Percentiles rank a stretch among this genome's conserved stretches.
Evolutionary conservation across 2,797 vertebrate genomes (phyloP).

Genomic region (Arctocebus calabarensis): DNA sequence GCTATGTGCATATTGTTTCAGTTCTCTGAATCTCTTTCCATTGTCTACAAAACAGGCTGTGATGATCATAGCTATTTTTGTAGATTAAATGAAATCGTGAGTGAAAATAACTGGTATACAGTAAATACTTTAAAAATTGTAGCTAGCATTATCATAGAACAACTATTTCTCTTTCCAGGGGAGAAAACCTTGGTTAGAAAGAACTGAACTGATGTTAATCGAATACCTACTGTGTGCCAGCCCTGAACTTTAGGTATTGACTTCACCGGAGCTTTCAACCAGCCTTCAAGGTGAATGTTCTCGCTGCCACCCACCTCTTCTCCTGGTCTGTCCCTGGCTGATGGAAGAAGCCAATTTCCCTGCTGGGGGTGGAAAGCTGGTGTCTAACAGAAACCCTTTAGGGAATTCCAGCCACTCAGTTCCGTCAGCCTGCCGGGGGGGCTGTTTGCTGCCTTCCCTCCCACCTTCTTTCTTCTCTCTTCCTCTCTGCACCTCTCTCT

Average conservation of each 20-base stretch:
- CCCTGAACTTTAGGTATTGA: neutral
- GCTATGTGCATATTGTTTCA: rapidly evolving
- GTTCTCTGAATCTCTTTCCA: neutral
- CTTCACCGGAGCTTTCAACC: neutral
- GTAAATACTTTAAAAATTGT: neutral
- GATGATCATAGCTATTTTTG: neutral
- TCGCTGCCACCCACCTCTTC: rapidly evolving
- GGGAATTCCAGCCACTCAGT: neutral
- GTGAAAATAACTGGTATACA: neutral
- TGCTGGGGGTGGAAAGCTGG: neutral
- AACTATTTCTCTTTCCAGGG: neutral
- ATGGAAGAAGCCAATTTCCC: neutral
- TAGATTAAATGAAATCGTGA: neutral
- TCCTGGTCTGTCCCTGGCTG: neutral
- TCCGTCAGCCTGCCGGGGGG: neutral
- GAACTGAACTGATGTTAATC: neutral
- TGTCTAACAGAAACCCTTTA: neutral
- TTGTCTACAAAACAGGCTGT: neutral
- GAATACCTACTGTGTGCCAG: neutral
- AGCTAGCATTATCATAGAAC: neutral
- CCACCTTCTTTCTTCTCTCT: neutral
- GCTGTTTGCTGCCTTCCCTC: neutral
- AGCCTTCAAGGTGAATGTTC: neutral
- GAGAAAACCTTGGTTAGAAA: neutral
- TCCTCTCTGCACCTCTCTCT: neutral